These are phyloP conservation scores for Epinotia demarniana DNA, from an alignment of 2,888 invertebrate genomes.

Conservation along the genomic window DNA sequence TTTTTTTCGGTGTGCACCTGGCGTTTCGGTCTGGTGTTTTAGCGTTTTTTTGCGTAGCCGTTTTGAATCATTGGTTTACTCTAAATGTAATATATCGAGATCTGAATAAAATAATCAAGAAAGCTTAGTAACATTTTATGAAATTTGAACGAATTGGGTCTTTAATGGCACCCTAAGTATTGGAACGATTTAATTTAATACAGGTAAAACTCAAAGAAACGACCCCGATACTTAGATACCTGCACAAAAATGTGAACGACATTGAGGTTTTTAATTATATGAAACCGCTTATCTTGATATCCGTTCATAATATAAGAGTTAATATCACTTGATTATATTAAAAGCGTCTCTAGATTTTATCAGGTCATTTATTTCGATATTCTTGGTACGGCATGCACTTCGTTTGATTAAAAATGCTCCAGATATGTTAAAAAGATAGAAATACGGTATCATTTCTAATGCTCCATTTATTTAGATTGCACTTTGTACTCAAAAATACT, in stretches of 20 bases:
- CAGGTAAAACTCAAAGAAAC: neutral
- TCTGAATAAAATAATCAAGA: neutral
- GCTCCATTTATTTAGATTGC: neutral
- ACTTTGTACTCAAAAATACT: neutral
- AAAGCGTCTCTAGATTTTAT: neutral
- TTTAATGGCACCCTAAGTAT: neutral
- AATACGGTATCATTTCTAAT: neutral
- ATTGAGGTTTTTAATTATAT: conserved; percentile 20
- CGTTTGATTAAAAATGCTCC: conserved; percentile 1
- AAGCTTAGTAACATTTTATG: neutral
- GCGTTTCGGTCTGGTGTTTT: conserved; percentile 67
- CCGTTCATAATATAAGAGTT: conserved; percentile 15
- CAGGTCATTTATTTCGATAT: neutral
- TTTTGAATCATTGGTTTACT: conserved; percentile 54
- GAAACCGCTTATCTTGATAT: neutral
- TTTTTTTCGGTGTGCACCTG: conserved; percentile 65
- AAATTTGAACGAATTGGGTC: neutral
- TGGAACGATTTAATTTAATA: neutral
- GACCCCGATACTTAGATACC: neutral
- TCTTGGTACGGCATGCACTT: neutral
- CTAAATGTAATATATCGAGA: conserved; percentile 4
- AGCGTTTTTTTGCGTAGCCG: conserved; percentile 38
- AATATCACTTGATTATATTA: conserved; percentile 4
- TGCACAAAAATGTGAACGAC: neutral
- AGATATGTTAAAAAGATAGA: neutral